phyloP scores from a whole-genome alignment of 53 echinoderm and acorn worm species.

The Temnopleurus reevesii region DNA sequence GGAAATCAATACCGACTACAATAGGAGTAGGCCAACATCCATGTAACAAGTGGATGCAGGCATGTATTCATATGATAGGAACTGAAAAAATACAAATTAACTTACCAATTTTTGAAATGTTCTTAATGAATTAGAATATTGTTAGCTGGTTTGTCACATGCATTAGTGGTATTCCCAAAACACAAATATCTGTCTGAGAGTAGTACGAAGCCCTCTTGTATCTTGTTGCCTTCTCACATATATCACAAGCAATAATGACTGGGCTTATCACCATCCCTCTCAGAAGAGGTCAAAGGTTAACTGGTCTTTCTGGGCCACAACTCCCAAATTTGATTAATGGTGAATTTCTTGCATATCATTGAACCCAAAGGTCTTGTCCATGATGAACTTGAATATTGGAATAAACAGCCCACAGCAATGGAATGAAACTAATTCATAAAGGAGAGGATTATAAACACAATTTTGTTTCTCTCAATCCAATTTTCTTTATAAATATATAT shows the following conservation, averaged over 20 bases:
- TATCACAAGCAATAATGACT: conserved; percentile 29
- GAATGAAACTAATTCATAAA: neutral
- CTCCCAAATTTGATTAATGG: conserved; percentile 29
- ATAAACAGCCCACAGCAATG: neutral
- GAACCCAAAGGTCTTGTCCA: conserved; percentile 29
- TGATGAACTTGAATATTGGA: neutral
- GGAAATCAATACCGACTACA: neutral
- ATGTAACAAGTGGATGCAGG: neutral
- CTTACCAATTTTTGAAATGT: neutral
- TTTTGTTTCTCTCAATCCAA: no score
- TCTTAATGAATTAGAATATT: neutral
- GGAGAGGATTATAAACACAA: no score
- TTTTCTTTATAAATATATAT: neutral
- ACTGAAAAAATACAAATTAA: neutral
- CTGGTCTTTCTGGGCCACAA: conserved; percentile 43
- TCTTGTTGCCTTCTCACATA: conserved; percentile 17
- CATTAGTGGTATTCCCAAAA: neutral
- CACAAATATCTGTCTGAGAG: neutral
- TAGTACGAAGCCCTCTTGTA: neutral
- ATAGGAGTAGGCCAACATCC: neutral
- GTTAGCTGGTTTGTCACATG: neutral
- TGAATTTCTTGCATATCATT: neutral
- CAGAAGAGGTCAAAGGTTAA: conserved; percentile 52
- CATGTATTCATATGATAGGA: neutral
- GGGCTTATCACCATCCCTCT: conserved; percentile 37